Evolutionary conservation across 2,888 invertebrate species (phyloP).

Genomic region (Ariolimax columbianus): DNA sequence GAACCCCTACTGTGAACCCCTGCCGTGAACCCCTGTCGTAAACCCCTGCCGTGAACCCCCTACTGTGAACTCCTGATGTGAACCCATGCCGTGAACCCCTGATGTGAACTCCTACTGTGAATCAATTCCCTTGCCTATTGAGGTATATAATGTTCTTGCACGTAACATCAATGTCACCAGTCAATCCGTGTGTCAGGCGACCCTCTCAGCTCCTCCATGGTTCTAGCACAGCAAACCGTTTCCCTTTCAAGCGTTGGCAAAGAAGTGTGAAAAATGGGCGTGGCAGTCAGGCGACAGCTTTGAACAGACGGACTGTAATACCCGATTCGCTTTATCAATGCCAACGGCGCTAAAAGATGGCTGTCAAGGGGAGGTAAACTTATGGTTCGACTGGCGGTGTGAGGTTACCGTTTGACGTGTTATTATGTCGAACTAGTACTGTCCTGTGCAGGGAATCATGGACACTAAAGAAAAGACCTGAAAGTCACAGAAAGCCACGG

Average conservation of each 20-base stretch:
- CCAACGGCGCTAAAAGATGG: not conserved
- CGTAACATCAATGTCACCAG: not conserved
- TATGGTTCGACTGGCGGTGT: not conserved
- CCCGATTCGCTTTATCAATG: not conserved
- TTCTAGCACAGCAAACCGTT: not conserved
- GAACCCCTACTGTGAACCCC: too few relatives aligned
- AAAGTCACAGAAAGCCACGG: too few relatives aligned
- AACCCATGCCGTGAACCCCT: too few relatives aligned
- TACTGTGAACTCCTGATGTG: too few relatives aligned
- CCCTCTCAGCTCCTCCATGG: not conserved
- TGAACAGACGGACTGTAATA: not conserved
- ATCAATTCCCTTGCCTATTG: too few relatives aligned
- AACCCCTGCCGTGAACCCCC: too few relatives aligned
- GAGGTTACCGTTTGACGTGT: too few relatives aligned
- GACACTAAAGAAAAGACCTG: too few relatives aligned
- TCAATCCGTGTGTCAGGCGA: not conserved
- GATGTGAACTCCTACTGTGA: too few relatives aligned
- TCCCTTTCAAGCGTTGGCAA: not conserved
- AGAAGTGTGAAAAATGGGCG: not conserved
- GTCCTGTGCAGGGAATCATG: too few relatives aligned
- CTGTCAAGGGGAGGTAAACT: slow-evolving; percentile 2
- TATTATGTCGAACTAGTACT: too few relatives aligned
- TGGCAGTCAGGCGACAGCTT: not conserved
- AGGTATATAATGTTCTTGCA: not conserved
- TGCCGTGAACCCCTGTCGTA: too few relatives aligned